phyloP scores from a whole-genome alignment of 2,113 vertebrate species.

The Perognathus longimembris region DNA sequence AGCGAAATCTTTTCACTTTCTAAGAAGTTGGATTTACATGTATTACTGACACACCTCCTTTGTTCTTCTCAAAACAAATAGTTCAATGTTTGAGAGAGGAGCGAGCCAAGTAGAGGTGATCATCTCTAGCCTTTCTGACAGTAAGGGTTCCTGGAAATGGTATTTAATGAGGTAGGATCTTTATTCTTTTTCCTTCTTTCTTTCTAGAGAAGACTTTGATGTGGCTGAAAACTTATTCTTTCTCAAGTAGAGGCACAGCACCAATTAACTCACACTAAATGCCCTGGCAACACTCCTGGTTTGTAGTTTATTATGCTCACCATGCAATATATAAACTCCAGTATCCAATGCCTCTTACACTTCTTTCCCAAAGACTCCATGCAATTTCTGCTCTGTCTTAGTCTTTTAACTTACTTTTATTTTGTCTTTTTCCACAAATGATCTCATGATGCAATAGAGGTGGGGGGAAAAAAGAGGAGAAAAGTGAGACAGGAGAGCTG shows the following conservation, averaged over 20 bases:
- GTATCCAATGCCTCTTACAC: too few species aligned
- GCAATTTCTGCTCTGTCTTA: neutral
- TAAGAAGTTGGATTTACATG: constrained; percentile 52
- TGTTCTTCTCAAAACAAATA: constrained; percentile 47
- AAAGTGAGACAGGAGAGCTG: neutral
- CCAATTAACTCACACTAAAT: constrained; percentile 64
- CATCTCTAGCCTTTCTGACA: constrained; percentile 56
- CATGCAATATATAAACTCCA: too few species aligned
- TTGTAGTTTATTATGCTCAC: neutral
- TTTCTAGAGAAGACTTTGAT: constrained; percentile 62
- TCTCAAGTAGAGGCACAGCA: constrained; percentile 47
- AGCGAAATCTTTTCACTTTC: constrained; percentile 43
- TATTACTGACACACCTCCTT: constrained; percentile 34
- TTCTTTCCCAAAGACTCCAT: too few species aligned
- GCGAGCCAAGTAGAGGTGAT: constrained; percentile 39
- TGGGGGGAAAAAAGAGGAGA: neutral
- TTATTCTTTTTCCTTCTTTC: neutral
- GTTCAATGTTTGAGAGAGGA: constrained; percentile 33
- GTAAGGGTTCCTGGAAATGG: constrained; percentile 69
- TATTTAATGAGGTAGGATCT: constrained; percentile 61
- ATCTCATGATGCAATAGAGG: neutral
- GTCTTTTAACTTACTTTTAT: constrained; percentile 1
- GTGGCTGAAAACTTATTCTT: constrained; percentile 68
- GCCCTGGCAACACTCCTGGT: constrained; percentile 24
- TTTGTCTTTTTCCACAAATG: neutral